Base-by-base conservation (phyloP, 2,888 invertebrate genomes). In the Ichneumoninae sp. region DNA sequence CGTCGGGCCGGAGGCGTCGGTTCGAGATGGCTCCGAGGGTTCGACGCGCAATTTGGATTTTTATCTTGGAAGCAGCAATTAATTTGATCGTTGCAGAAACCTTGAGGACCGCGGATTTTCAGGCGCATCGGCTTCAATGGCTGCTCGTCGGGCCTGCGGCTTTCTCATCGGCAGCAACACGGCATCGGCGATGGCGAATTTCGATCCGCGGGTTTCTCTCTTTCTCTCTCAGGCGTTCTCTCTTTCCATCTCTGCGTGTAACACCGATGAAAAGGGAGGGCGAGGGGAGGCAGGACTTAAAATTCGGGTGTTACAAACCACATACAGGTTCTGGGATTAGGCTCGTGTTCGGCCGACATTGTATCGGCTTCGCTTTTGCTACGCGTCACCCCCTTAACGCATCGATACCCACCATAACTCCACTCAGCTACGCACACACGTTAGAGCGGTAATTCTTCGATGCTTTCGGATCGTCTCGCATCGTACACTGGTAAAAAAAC, bases 261-360 rank as follows among this genome's bases (percentile, higher is more conserved):
- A 78, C 84, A 80, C 44, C 78, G 77, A 85, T 81, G 80, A 83
- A 83, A 82, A 75, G 71, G 65, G 66, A 40, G 65, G 72, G 22
- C 68, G 50, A 72, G 77, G 72, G 62, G 71, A 60, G 82, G 80
- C 80, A 70, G 74, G 84, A 79, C 80, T 82, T 85, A 74, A 68
- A 19, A 87, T 85, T 87, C 60, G 86, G 86, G 86, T 87, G 86
- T 85, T 87, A 86, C 82, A 86, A 86, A 86, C 87, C 87, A 66
- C 85, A 88, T 87, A 88, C 88, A 87, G 88, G 88, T 88, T 87
- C 72, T 81, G 74, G 87, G 87, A 88, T 88, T 87, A 87, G 84
- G 80, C 82, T 83, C 80, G 80, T 81, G 80, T 83, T 86, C 84
- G 80, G 77, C 82, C 83, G 85, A 84, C 87, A 87, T 87, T 87